Base-by-base conservation (phyloP, 2,797 vertebrate species). In the Meda fulgida region DNA sequence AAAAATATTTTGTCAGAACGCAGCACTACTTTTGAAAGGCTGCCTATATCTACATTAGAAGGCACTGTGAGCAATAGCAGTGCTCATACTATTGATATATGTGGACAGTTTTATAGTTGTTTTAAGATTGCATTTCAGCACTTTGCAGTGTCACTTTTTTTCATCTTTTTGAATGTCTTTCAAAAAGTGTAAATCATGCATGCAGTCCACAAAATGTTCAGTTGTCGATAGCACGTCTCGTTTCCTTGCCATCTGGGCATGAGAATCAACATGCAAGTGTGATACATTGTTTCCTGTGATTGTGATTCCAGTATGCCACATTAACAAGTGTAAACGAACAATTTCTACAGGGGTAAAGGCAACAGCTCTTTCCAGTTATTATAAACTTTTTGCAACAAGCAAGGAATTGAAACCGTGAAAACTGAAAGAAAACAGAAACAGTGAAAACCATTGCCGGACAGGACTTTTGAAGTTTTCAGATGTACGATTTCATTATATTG, bases 201-300 rank as follows among this genome's bases (percentile, higher is more conserved):
- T 2, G 18, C 43, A 21, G 8, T 46, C 43, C 31, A 51, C 7
- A 73, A 11, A 6, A 51, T 31, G 1, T 63, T 19, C 46, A 55
- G 8, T 4, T 34, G 31, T 9, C 3, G 5, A 34, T 34, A 21
- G 4, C 34, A 69, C 0, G 2, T 70, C 67, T 31, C 18, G 1
- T 19, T 51, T 21, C 2, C 2, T 51, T 55, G 19, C 21, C 1
- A 2, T n/a, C 51, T 55, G 11, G 23, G 7, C 34, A 26, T 18
- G 21, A 77, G 13, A 34, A n/a, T 76, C 51, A 38, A 58, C 51
- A 16, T 55, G 55, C 11, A 53, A 51, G 26, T 10, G 40, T 46
- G 71, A 31, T 73, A 11, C 43, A 55, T 23, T 14, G 73, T 76
- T 38, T 76, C 31, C 51, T n/a, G 13, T 77, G 73, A 77, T 26